Conservation (phyloP, 1,140 invertebrate species). For the Drosophila neocordata region DNA sequence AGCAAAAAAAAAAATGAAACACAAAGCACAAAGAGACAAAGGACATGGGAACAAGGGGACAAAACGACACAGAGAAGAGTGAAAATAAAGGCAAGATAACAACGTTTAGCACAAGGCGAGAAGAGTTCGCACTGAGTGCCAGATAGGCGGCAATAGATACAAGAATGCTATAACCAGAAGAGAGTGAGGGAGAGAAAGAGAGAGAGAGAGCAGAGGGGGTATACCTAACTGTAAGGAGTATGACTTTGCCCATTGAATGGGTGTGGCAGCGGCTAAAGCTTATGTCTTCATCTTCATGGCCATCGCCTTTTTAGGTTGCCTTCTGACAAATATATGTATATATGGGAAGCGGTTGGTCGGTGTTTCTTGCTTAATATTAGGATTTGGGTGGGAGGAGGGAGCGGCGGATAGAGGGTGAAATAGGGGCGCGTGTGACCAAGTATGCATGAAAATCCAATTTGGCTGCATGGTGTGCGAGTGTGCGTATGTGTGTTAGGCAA, state of each 20-base stretch:
- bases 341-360: too few relatives aligned
- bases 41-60: constrained; percentile 6
- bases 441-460: constrained; percentile 81
- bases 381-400: background rate
- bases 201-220: too few relatives aligned
- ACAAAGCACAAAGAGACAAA: constrained; percentile 8
- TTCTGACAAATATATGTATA: background rate
- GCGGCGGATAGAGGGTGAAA: background rate
- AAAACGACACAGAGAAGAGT: background rate
- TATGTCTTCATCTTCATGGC: constrained; percentile 33
- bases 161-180: too few relatives aligned
- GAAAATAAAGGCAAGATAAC: constrained; percentile 63
- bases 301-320: constrained; percentile 14
- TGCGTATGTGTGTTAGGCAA: constrained; percentile 38
- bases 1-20: background rate
- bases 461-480: constrained; percentile 46
- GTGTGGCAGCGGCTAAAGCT: constrained; percentile 20
- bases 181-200: too few relatives aligned
- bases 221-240: too few relatives aligned
- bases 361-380: too few relatives aligned
- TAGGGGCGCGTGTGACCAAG: constrained; percentile 69
- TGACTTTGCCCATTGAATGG: constrained; percentile 10
- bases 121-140: constrained; percentile 51
- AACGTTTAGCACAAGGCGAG: constrained; percentile 69
- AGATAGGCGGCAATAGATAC: background rate